A percentile compares a stretch with the other conserved stretches of the same genome.
Evolutionary conservation across 2,113 vertebrate species (phyloP).

Genomic region (Rynchops niger): DNA sequence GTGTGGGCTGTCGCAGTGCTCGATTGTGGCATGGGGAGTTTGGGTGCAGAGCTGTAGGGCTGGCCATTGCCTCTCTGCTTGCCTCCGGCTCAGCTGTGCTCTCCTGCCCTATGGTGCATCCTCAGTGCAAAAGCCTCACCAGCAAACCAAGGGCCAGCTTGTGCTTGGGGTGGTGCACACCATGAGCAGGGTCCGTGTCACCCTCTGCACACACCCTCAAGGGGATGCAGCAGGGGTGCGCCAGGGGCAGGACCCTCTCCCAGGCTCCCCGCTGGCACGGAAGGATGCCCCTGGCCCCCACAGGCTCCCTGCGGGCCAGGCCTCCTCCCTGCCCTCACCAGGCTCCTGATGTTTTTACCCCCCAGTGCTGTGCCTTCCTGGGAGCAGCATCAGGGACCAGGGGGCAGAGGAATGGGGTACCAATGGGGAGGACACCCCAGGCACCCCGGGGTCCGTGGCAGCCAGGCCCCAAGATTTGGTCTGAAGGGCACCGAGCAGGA

Average conservation of each 20-base stretch:
- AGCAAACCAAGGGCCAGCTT: neutral
- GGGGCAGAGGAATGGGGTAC: neutral
- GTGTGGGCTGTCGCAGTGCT: neutral
- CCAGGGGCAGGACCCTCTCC: neutral
- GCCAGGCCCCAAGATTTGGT: rapidly evolving
- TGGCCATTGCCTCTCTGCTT: neutral
- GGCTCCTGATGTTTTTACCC: neutral
- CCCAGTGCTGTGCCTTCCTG: neutral
- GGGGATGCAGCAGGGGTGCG: neutral
- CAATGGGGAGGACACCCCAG: neutral
- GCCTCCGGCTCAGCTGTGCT: neutral
- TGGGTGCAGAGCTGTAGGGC: neutral
- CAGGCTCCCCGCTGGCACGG: rapidly evolving
- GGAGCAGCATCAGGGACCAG: neutral
- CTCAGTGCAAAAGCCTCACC: neutral
- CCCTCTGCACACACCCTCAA: neutral
- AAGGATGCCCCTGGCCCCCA: neutral
- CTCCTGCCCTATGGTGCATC: rapidly evolving
- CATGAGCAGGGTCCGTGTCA: neutral
- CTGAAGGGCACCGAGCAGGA: neutral
- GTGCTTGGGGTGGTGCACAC: neutral
- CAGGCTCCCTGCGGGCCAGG: neutral
- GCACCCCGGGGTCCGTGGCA: neutral
- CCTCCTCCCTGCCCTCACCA: neutral
- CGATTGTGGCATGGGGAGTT: neutral